Conservation (phyloP, 2,113 vertebrate genomes). For the Picathartes gymnocephalus region DNA sequence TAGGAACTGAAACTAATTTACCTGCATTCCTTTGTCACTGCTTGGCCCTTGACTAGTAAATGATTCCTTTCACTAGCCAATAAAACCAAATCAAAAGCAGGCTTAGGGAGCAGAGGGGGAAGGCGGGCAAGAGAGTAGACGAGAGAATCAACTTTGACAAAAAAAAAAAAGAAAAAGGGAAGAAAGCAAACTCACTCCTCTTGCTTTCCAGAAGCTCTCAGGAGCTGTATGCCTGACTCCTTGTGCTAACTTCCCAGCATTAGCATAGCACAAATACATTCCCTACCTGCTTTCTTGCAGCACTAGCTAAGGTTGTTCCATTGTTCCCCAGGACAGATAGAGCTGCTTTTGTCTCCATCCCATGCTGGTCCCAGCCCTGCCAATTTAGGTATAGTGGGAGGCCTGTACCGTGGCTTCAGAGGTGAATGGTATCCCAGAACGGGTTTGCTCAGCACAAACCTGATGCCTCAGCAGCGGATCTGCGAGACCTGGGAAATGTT, state of each 20-base stretch:
- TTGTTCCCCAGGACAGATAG: not conserved
- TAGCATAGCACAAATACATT: not conserved
- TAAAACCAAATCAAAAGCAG: constrained; percentile 72
- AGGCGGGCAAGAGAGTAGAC: not conserved
- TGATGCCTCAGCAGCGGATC: not conserved
- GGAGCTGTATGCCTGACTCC: not conserved
- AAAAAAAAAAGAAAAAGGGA: not conserved
- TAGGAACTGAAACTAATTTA: constrained; percentile 75
- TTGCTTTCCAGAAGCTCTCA: not conserved
- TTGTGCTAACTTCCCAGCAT: not conserved
- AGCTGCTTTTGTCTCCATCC: not conserved
- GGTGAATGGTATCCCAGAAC: not conserved
- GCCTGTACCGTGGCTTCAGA: not conserved
- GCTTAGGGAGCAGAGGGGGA: constrained; percentile 51
- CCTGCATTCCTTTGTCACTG: constrained; percentile 73
- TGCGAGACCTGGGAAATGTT: not conserved
- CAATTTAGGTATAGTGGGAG: not conserved
- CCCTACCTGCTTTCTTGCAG: constrained; percentile 20
- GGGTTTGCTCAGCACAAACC: not conserved
- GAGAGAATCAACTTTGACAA: constrained; percentile 30
- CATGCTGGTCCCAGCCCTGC: not conserved
- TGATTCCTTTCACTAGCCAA: constrained; percentile 75
- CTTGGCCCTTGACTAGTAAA: constrained; percentile 69
- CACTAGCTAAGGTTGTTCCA: not conserved
- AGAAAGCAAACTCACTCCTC: constrained; percentile 39